Evolutionary conservation across 2,888 invertebrate genomes (phyloP), one percentile per base, ranked within the genome.

Genomic region (Aspidiotus rigidus): DNA sequence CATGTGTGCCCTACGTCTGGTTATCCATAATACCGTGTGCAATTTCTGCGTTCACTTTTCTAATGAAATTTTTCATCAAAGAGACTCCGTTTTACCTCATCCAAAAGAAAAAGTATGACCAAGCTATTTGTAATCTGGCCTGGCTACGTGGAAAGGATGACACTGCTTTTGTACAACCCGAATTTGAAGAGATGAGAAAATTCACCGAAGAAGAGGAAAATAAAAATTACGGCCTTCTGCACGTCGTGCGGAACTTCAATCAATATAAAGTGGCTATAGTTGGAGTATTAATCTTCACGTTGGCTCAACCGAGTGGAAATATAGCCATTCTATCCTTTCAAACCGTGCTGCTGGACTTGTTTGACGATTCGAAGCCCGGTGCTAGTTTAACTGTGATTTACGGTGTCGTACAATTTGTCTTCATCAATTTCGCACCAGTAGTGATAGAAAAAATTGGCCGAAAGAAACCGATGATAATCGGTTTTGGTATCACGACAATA

Each of bases 361-460:
- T 28, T 28, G 28, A 28, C 28, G 28, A 28, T 1, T 28, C 28
- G 28, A 28, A 28, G 5, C 28, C 28, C 28, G 28, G 28, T 3
- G 28, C 28, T 28, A 28, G 28, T 28, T 28, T 28, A 28, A 28
- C 28, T 28, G 28, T 28, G 28, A 28, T 28, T 28, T 28, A 28
- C 5, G 28, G 28, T 28, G 5, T 28, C 5, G 28, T 28, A 28
- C 28, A 28, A 28, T 28, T 28, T 5, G 5, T 28, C 28, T 28
- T 28, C 28, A 28, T 28, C 28, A 28, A 28, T 28, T 28, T 28
- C 5, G 1, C 28, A 28, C 28, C 28, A 28, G 28, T 70, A 11
- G 64, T 73, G 10, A 73, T 74, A 17, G 74, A 74, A 62, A 70
- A 69, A 13, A 49, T 71, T 1, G 73, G 73, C 44, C 56, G 74